These are phyloP conservation scores for Phalanger gymnotis DNA, from an alignment of 2,797 vertebrate species.

Conservation along the genomic window DNA sequence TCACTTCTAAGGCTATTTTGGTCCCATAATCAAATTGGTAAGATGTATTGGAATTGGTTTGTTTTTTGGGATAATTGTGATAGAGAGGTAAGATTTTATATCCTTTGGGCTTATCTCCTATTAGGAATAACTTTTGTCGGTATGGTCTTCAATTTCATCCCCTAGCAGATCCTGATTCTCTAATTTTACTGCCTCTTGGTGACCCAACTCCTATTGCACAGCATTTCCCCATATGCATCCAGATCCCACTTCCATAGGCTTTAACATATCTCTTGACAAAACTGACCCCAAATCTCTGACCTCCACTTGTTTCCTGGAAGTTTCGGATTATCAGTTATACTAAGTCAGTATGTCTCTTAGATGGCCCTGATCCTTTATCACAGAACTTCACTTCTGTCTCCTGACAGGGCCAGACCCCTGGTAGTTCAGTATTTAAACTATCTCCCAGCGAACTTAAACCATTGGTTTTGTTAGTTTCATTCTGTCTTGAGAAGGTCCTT, in stretches of 20 bases:
- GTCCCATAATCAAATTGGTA: neutral
- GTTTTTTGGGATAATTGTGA: neutral
- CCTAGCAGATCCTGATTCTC: neutral
- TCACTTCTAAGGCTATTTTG: neutral
- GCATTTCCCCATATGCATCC: neutral
- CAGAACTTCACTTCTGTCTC: neutral
- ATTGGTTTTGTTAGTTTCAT: neutral
- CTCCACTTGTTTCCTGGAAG: neutral
- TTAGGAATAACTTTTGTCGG: neutral
- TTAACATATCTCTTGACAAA: neutral
- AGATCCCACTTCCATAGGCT: neutral
- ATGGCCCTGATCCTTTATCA: neutral
- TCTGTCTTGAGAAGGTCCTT: neutral
- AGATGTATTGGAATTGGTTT: neutral
- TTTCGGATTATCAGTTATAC: neutral
- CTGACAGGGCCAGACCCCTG: neutral
- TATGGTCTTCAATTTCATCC: neutral
- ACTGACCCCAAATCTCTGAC: neutral
- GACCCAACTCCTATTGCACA: neutral
- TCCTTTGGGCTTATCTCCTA: neutral
- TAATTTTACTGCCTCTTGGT: neutral
- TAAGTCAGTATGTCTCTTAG: neutral
- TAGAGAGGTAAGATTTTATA: neutral
- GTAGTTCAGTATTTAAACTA: neutral
- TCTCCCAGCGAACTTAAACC: neutral